Evolutionary conservation across 2,888 invertebrate species (phyloP), one percentile per base, ranked within the genome.

Genomic region (Homarus gammarus): DNA sequence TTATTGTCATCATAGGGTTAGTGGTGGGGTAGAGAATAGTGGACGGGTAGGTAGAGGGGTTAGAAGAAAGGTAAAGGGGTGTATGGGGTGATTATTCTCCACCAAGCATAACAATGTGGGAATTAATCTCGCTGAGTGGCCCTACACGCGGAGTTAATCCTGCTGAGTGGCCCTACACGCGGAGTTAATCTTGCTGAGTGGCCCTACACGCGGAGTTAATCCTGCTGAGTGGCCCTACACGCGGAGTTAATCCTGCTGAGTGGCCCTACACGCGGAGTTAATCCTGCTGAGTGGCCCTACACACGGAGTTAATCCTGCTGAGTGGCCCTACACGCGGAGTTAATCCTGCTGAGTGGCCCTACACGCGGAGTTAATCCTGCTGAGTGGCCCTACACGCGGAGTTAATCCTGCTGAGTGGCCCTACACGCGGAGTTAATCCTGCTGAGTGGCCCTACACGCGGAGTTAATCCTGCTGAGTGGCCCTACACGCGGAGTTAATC

Each of bases 341-440:
- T 64, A 64, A 64, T 64, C 64, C 64, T 64, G 64, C 64, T 64
- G 64, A 64, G 64, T 64, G 64, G 64, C 64, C 64, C 64, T 27
- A 64, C 64, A 64, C 22, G 27, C 64, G 27, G 3, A 12, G 12
- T 44, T 44, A 44, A 44, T 44, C 44, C 44, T 44, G 44, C n/a
- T n/a, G n/a, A n/a, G n/a, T n/a, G n/a, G n/a, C n/a, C n/a, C n/a
- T n/a, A n/a, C n/a, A n/a, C n/a, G n/a, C n/a, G 64, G 64, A 27
- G 64, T 64, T 64, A 64, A 64, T 64, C 64, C 64, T 64, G 64
- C 64, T 64, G 64, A 64, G 64, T 64, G 64, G 64, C 64, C 64
- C 64, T 27, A 64, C 64, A 64, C 22, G 27, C 64, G 27, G 3
- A 12, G 12, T 44, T 44, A 44, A 44, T 44, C 44, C 44, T 44